Percentiles rank a stretch among this genome's conserved stretches.
Evolutionary conservation across 2,888 invertebrate species (phyloP).

Genomic region (Meiosimyza platycephala): DNA sequence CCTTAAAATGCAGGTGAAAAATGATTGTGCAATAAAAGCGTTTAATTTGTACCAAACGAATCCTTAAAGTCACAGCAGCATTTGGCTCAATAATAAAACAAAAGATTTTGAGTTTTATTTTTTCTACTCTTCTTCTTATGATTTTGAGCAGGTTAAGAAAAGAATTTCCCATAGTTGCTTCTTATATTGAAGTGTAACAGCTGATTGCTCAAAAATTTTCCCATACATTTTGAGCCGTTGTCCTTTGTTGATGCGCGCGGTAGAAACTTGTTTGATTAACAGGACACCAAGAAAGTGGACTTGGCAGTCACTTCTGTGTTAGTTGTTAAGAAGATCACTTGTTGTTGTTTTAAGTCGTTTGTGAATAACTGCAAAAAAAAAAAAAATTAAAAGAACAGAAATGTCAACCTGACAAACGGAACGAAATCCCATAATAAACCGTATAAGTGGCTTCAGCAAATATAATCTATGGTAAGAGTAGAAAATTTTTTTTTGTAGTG

Average conservation of each 20-base stretch:
- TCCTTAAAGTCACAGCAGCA: too few relatives aligned
- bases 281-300: conserved; percentile 31
- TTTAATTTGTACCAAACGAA: not conserved
- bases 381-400: conserved; percentile 46
- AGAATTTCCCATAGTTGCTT: not conserved
- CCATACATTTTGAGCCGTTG: conserved; percentile 30
- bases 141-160: too few relatives aligned
- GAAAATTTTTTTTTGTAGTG: not conserved
- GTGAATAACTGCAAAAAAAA: conserved; percentile 28
- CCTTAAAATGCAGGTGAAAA: conserved; percentile 19
- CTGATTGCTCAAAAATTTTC: conserved; percentile 44
- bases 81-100: too few relatives aligned
- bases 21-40: conserved; percentile 27
- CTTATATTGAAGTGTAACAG: conserved; percentile 32
- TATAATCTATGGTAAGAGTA: conserved; percentile 34
- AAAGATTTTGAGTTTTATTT: too few relatives aligned
- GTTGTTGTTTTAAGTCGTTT: conserved; percentile 12
- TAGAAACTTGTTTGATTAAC: conserved; percentile 29
- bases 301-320: not conserved
- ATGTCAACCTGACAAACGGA: conserved; percentile 47
- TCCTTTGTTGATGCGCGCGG: not conserved
- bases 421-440: conserved; percentile 43
- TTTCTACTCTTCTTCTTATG: too few relatives aligned
- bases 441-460: conserved; percentile 46
- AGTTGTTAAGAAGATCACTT: not conserved